Conservation (phyloP, 2,113 vertebrate species). For the Hydropotes inermis region DNA sequence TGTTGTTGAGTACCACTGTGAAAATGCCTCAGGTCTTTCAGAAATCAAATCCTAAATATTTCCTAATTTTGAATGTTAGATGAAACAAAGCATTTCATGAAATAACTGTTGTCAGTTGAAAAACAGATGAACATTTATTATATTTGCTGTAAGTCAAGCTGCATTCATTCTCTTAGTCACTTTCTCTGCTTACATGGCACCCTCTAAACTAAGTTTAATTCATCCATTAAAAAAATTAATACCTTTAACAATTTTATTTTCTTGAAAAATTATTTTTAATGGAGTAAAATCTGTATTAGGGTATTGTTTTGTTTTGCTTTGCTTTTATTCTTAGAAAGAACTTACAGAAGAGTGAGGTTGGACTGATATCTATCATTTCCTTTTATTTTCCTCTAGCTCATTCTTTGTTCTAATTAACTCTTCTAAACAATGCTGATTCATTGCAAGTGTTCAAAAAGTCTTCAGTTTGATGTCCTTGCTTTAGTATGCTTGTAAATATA, state of each 20-base stretch:
- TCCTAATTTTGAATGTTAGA: neutral
- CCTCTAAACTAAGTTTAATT: neutral
- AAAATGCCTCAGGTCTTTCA: neutral
- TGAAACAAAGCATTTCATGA: neutral
- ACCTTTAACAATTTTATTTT: neutral
- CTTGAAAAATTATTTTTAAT: neutral
- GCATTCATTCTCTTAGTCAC: neutral
- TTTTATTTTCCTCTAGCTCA: neutral
- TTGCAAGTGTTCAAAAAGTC: neutral
- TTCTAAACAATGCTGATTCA: neutral
- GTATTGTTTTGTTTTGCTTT: neutral
- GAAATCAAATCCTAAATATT: neutral
- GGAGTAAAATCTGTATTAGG: neutral
- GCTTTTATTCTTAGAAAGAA: neutral
- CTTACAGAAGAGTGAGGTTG: neutral
- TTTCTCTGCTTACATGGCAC: neutral
- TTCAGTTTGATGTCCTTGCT: accelerated
- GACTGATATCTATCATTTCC: neutral
- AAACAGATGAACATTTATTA: neutral
- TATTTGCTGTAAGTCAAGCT: neutral
- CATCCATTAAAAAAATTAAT: neutral
- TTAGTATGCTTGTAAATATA: neutral
- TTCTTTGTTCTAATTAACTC: neutral
- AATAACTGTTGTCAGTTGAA: neutral
- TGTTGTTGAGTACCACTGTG: accelerated